Percentiles rank a stretch among this genome's conserved stretches.
Evolutionary conservation across 2,888 invertebrate genomes (phyloP).

Genomic region (Ormyrus nitidulus): DNA sequence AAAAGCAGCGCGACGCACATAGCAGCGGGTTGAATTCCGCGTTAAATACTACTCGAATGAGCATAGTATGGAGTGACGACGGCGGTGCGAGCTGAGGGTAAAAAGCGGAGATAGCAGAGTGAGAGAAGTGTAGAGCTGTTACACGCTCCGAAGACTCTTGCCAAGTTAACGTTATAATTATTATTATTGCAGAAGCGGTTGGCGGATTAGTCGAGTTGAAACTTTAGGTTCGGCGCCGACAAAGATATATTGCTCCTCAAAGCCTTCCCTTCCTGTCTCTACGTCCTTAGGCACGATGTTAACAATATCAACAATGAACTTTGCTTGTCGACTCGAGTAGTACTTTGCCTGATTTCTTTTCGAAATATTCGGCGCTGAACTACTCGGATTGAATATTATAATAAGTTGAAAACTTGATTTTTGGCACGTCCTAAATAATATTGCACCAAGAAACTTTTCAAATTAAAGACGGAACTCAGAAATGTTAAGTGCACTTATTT

Average conservation of each 20-base stretch:
- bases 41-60: too few relatives aligned
- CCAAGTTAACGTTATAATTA: constrained; percentile 49
- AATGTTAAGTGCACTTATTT: too few relatives aligned
- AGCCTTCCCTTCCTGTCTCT: not conserved
- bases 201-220: constrained; percentile 52
- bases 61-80: too few relatives aligned
- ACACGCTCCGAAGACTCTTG: constrained; percentile 36
- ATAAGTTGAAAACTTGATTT: too few relatives aligned
- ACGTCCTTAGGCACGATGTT: constrained; percentile 23
- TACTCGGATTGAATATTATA: too few relatives aligned
- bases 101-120: constrained; percentile 1
- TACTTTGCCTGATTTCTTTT: too few relatives aligned
- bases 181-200: constrained; percentile 49
- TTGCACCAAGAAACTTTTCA: too few relatives aligned
- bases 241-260: constrained; percentile 36
- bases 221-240: constrained; percentile 32
- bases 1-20: too few relatives aligned
- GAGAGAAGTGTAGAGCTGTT: not conserved
- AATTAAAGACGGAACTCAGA: too few relatives aligned
- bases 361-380: too few relatives aligned
- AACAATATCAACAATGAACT: constrained; percentile 38
- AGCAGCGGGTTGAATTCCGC: too few relatives aligned
- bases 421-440: too few relatives aligned
- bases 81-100: not conserved
- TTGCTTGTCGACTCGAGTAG: not conserved